phyloP scores from a whole-genome alignment of 1,140 invertebrate genomes.

The Neuroterus valhalla region DNA sequence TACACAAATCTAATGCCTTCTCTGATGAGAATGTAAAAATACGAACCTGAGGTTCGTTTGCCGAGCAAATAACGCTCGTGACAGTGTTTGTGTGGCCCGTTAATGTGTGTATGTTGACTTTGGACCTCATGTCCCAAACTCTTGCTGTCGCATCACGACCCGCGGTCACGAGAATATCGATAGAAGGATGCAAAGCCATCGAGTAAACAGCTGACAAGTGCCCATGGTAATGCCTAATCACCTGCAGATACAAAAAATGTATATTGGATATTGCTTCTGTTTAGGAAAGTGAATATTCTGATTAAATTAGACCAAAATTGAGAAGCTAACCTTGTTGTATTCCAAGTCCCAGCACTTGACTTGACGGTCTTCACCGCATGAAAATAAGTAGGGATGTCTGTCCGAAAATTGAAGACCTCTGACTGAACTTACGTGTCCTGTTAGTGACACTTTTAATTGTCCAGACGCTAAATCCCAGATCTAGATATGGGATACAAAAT shows the following conservation, averaged over 20 bases:
- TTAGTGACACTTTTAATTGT: conserved; percentile 96
- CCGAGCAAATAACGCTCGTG: conserved; percentile 94
- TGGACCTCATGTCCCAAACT: conserved; percentile 99
- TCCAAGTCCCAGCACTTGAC: conserved; percentile 99
- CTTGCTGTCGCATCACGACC: conserved; percentile 96
- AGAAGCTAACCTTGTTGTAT: conserved; percentile 91
- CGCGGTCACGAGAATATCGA: conserved; percentile 96
- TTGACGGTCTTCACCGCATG: conserved; percentile 98
- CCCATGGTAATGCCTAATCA: conserved; percentile 98
- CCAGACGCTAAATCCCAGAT: conserved; percentile 99
- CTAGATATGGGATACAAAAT: conserved; percentile 67
- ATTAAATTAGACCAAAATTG: conserved; percentile 5
- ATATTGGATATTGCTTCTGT: neutral
- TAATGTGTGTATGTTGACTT: conserved; percentile 98
- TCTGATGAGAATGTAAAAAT: no score
- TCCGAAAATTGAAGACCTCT: conserved; percentile 94
- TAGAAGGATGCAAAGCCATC: conserved; percentile 94
- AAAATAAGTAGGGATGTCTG: conserved; percentile 98
- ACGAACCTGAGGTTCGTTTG: conserved; percentile 91
- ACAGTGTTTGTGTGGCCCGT: conserved; percentile 98
- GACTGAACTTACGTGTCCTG: conserved; percentile 98
- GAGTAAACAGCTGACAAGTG: conserved; percentile 98
- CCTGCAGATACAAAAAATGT: conserved; percentile 73
- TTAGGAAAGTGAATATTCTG: neutral
- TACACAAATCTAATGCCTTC: no score